These are phyloP conservation scores for Romanogobio albipinnatus DNA, from an alignment of 2,113 vertebrate genomes.

Conservation along the genomic window DNA sequence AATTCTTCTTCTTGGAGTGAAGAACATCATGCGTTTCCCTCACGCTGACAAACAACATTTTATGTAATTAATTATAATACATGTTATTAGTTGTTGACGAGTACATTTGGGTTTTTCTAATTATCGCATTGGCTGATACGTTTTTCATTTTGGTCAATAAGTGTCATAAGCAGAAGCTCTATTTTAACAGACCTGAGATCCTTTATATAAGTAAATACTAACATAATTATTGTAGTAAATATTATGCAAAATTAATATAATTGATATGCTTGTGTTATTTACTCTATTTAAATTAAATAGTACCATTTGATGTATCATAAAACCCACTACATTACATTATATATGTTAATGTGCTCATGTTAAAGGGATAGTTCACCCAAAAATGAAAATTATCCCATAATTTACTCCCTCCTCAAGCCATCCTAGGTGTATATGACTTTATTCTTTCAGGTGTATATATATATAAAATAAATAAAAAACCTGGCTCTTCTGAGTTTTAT, in stretches of 20 bases:
- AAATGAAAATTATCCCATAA: too few relatives aligned
- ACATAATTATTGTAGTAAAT: neutral
- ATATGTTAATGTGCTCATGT: neutral
- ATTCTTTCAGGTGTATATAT: too few relatives aligned
- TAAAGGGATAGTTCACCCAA: too few relatives aligned
- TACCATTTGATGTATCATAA: neutral
- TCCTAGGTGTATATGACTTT: too few relatives aligned
- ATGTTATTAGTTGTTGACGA: neutral
- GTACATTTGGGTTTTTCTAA: neutral
- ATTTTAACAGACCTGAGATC: neutral
- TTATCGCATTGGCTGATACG: neutral
- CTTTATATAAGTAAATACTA: neutral
- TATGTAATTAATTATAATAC: neutral
- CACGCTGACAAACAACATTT: neutral
- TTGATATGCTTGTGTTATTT: neutral
- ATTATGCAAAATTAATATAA: neutral
- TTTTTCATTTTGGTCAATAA: neutral
- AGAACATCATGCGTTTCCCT: neutral
- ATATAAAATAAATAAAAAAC: too few relatives aligned
- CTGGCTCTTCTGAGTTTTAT: too few relatives aligned
- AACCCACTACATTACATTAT: neutral
- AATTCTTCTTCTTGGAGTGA: neutral
- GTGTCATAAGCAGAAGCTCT: neutral
- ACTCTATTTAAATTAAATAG: neutral
- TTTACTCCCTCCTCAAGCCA: too few relatives aligned